Base-by-base conservation (phyloP, 1,140 invertebrate species). In the Leptopilina boulardi region DNA sequence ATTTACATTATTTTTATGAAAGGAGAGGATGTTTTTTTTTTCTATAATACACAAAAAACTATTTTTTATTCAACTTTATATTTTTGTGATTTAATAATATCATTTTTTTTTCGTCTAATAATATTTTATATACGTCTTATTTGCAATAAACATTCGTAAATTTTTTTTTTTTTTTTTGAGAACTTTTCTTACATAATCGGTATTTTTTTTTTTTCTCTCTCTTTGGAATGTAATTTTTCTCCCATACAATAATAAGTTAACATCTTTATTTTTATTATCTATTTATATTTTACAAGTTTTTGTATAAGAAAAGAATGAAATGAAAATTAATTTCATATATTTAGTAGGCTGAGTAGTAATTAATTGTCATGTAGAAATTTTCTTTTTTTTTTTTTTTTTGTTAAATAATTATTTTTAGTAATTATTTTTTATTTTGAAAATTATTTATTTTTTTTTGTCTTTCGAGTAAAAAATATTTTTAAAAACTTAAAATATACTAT, bases 211-310 rank as follows among this genome's bases (percentile, higher is more conserved):
- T 73, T 59, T 66, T 34, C 6, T 34, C 6, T 3, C 6, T 47
- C 15, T 47, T 47, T 47, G 44, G 44, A 47, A 47, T 47, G 44
- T n/a, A 47, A 47, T 47, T 15, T 47, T 47, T 6, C 30, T 34
- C 30, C 6, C 41, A 77, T 77, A 72, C 13, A 73, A 77, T 73
- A 73, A n/a, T n/a, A n/a, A n/a, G n/a, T n/a, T n/a, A n/a, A 66
- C 54, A 42, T 73, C 72, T 54, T 70, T 77, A n/a, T n/a, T 76
- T 66, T 77, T 70, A 70, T 73, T 77, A 70, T 59, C 70, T 73
- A 59, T 10, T 66, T 21, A 41, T 70, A 70, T 77, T 44, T 5
- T 71, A 34, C 13, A 41, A 26, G 3, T 18, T 34, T 71, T 3
- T 34, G 2, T 38, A 26, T 30, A 30, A 26, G 6, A 5, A 74